Conservation (phyloP, 2,797 vertebrate species). For the Mormyrops boulengeri region DNA sequence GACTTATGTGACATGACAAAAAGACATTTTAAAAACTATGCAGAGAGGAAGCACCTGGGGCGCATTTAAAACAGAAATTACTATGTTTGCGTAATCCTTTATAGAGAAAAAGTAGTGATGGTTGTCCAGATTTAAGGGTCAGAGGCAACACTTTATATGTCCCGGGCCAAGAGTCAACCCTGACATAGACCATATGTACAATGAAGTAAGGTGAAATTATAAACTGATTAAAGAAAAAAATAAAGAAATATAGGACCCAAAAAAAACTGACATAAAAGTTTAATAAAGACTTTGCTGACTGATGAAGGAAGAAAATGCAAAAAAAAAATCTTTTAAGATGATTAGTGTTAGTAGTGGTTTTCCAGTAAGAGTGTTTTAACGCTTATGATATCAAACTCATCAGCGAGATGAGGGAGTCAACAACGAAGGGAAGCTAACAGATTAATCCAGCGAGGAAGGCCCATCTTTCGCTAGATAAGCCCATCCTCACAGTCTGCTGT, state of each 20-base stretch:
- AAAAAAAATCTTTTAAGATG: not conserved
- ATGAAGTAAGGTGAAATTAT: not conserved
- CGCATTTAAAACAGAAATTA: constrained; percentile 48
- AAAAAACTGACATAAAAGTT: not conserved
- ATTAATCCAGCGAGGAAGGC: not conserved
- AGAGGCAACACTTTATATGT: not conserved
- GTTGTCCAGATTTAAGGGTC: not conserved
- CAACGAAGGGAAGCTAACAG: not conserved
- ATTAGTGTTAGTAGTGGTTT: not conserved
- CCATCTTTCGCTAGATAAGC: not conserved
- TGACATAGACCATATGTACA: not conserved
- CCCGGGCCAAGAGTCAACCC: not conserved
- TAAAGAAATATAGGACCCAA: not conserved
- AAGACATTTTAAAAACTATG: not conserved
- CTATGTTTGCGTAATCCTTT: constrained; percentile 46
- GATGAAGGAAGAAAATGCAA: not conserved
- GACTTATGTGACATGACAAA: not conserved
- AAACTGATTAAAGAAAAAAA: not conserved
- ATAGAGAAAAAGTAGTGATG: constrained; percentile 23
- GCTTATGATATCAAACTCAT: not conserved
- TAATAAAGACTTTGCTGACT: not conserved
- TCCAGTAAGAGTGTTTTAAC: not conserved
- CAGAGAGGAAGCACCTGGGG: constrained; percentile 53
- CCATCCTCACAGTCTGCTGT: not conserved
- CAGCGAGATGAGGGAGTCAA: not conserved